Conservation (phyloP, 2,113 vertebrate species). For the Cavia porcellus region DNA sequence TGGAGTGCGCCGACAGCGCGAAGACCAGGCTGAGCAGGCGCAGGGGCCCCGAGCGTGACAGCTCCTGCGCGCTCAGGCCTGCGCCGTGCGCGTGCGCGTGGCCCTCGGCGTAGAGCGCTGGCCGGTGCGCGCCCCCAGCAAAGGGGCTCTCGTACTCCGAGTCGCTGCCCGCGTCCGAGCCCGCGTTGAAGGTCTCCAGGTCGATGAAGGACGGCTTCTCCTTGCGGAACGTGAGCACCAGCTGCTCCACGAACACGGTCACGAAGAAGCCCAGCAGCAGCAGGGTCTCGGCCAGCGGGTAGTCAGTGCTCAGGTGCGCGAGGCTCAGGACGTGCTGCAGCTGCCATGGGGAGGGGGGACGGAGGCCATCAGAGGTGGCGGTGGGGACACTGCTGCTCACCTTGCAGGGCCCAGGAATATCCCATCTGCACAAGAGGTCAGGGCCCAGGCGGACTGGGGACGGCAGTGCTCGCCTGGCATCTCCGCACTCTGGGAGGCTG, state of each 20-base stretch:
- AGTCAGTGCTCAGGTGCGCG: constrained; percentile 89
- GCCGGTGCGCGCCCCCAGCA: constrained; percentile 81
- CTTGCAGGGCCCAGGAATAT: not conserved
- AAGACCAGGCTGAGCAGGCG: constrained; percentile 93
- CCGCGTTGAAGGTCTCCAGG: constrained; percentile 95
- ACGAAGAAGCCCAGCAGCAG: constrained; percentile 96
- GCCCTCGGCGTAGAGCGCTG: not conserved
- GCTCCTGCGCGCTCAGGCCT: constrained; percentile 85
- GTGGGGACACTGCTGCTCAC: too few species aligned
- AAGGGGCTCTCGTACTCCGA: constrained; percentile 96
- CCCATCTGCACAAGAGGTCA: not conserved
- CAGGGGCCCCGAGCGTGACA: constrained; percentile 88
- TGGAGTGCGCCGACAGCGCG: constrained; percentile 93
- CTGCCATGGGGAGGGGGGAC: constrained; percentile 81
- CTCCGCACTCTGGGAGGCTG: not conserved
- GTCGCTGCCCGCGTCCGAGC: constrained; percentile 94
- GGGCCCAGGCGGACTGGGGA: not conserved
- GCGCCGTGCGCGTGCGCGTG: constrained; percentile 78
- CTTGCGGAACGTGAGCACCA: constrained; percentile 93
- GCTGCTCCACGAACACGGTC: constrained; percentile 94
- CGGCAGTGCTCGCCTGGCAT: not conserved
- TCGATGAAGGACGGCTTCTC: constrained; percentile 95
- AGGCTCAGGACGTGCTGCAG: constrained; percentile 88
- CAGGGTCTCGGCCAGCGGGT: constrained; percentile 95
- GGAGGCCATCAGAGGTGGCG: not conserved